A percentile compares a stretch with the other conserved stretches of the same genome.
Evolutionary conservation across 2,888 invertebrate genomes (phyloP).

Genomic region (Apodemia zela): DNA sequence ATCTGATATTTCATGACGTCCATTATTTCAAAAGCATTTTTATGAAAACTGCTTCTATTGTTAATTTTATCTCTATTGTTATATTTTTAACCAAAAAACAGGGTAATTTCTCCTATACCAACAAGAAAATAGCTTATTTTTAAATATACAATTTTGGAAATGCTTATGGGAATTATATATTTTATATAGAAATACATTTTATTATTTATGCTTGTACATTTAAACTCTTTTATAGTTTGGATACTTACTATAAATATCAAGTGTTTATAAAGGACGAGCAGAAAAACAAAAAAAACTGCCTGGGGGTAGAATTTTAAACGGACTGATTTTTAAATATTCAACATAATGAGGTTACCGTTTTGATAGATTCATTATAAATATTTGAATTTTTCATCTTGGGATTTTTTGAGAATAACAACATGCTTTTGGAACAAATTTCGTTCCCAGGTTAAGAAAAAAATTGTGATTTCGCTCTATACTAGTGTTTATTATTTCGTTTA

Average conservation of each 20-base stretch:
- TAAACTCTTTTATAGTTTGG: slow-evolving; percentile 1
- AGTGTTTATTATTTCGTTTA: neutral
- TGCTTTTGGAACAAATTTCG: too few relatives aligned
- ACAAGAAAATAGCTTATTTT: slow-evolving; percentile 19
- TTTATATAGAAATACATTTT: slow-evolving; percentile 6
- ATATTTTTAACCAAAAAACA: slow-evolving; percentile 18
- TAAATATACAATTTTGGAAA: slow-evolving; percentile 17
- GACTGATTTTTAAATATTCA: too few relatives aligned
- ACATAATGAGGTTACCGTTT: too few relatives aligned
- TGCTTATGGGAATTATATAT: slow-evolving; percentile 14
- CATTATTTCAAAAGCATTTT: neutral
- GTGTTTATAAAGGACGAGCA: neutral
- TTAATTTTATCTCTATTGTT: neutral
- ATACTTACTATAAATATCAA: neutral
- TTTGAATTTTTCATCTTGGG: too few relatives aligned
- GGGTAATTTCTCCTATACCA: slow-evolving; percentile 21
- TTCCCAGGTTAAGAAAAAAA: too few relatives aligned
- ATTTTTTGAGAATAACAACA: too few relatives aligned
- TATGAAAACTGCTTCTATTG: neutral
- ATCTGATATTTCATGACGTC: slow-evolving; percentile 5
- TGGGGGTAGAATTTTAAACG: too few relatives aligned
- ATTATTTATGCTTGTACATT: neutral
- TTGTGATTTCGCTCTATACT: too few relatives aligned
- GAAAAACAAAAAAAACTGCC: too few relatives aligned
- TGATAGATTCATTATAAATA: too few relatives aligned